Conservation (phyloP, 2,113 vertebrate genomes). For the Pelvicachromis taeniatus region DNA sequence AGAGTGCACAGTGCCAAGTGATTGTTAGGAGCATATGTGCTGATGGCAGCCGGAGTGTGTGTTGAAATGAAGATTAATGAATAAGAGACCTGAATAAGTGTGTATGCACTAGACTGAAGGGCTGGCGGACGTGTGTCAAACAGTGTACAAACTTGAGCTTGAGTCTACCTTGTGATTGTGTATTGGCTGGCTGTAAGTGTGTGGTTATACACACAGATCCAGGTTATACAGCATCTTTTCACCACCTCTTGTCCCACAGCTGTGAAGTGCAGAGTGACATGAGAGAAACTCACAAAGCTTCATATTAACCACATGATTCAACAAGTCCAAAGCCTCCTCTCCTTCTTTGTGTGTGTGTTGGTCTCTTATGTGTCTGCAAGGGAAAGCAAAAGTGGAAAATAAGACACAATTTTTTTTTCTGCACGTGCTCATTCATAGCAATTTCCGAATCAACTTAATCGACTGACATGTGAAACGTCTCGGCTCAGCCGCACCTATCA, state of each 20-base stretch:
- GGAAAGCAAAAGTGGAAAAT: neutral
- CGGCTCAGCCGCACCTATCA: neutral
- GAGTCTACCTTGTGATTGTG: neutral
- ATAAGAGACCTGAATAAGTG: slow-evolving; percentile 29
- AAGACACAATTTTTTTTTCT: neutral
- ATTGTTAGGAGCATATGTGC: slow-evolving; percentile 69
- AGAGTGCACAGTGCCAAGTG: slow-evolving; percentile 57
- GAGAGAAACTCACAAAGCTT: slow-evolving; percentile 27
- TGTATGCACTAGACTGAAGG: slow-evolving; percentile 26
- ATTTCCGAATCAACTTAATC: neutral
- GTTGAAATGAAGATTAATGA: slow-evolving; percentile 77
- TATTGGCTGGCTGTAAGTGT: neutral
- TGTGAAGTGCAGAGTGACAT: slow-evolving; percentile 55
- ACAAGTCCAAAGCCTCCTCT: slow-evolving; percentile 18
- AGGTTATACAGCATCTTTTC: slow-evolving; percentile 47
- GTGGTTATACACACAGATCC: neutral
- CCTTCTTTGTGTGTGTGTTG: neutral
- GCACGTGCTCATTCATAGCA: slow-evolving; percentile 24
- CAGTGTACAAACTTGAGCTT: slow-evolving; percentile 27
- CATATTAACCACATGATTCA: slow-evolving; percentile 4
- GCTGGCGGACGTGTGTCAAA: slow-evolving; percentile 36
- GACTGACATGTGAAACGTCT: slow-evolving; percentile 1
- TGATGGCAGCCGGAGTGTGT: slow-evolving; percentile 66
- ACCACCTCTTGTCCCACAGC: slow-evolving; percentile 47
- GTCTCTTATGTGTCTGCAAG: neutral